Conservation (phyloP, 2,888 invertebrate genomes). For the Drosophila setosimentum region DNA sequence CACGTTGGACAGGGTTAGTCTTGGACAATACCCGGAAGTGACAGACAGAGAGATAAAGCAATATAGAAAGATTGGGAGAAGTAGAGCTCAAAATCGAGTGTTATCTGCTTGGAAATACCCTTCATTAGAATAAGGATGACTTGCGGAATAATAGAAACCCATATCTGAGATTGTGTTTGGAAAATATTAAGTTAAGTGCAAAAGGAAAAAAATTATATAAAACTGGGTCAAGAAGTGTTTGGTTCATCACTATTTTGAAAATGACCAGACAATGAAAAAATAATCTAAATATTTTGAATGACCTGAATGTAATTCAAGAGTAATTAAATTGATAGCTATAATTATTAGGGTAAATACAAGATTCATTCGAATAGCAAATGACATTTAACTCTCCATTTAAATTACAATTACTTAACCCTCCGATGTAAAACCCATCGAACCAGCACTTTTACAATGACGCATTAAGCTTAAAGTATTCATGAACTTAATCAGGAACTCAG, state of each 20-base stretch:
- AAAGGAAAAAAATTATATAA: neutral
- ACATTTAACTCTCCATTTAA: neutral
- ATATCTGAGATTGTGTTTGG: neutral
- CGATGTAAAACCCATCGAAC: neutral
- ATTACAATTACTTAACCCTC: neutral
- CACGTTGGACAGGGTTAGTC: slow-evolving; percentile 36
- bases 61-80: neutral
- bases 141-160: neutral
- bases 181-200: neutral
- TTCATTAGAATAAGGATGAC: neutral
- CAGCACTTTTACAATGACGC: neutral
- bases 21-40: slow-evolving; percentile 32
- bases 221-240: neutral
- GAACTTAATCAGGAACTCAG: slow-evolving; percentile 20
- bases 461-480: slow-evolving; percentile 3
- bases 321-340: neutral
- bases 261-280: neutral
- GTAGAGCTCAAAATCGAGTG: neutral
- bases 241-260: neutral
- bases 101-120: slow-evolving; percentile 15
- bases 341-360: neutral
- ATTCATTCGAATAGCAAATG: neutral
- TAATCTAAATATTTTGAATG: neutral
- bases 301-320: neutral
- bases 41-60: slow-evolving; percentile 18